These are phyloP conservation scores for Urocitellus parryii DNA, from an alignment of 2,113 vertebrate species.

Conservation along the genomic window DNA sequence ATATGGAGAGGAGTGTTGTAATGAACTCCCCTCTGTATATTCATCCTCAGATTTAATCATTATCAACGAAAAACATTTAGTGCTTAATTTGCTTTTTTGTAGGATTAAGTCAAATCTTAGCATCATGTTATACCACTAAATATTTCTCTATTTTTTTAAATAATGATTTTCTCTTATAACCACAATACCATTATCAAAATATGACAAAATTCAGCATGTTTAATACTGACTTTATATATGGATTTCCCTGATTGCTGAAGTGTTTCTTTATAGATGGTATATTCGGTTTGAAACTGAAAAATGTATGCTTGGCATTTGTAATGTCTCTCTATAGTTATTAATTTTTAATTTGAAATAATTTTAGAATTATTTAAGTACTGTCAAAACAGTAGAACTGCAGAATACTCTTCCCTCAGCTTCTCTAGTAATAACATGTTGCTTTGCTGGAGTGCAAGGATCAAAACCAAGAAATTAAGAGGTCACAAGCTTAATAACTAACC, in stretches of 20 bases:
- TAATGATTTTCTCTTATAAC: not conserved
- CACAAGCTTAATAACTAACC: not conserved
- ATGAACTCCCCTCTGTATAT: not conserved
- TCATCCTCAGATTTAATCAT: not conserved
- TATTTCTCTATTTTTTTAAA: not conserved
- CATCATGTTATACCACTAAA: not conserved
- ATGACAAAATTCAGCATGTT: not conserved
- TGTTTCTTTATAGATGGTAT: not conserved
- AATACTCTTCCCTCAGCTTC: not conserved
- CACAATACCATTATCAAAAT: not conserved
- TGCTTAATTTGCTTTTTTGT: not conserved
- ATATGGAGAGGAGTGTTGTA: not conserved
- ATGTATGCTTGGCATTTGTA: not conserved
- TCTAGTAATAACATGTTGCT: not conserved
- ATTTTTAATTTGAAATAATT: constrained; percentile 36
- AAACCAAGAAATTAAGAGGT: not conserved
- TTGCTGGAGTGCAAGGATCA: not conserved
- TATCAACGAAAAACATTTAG: not conserved
- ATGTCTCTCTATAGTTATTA: not conserved
- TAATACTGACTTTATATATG: not conserved
- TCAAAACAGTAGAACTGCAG: not conserved
- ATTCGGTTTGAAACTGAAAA: not conserved
- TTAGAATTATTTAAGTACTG: not conserved
- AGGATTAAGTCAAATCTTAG: not conserved
- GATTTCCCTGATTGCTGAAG: not conserved